phyloP scores from a whole-genome alignment of 53 echinoderm and acorn worm species.

The Echinometra lucunter region DNA sequence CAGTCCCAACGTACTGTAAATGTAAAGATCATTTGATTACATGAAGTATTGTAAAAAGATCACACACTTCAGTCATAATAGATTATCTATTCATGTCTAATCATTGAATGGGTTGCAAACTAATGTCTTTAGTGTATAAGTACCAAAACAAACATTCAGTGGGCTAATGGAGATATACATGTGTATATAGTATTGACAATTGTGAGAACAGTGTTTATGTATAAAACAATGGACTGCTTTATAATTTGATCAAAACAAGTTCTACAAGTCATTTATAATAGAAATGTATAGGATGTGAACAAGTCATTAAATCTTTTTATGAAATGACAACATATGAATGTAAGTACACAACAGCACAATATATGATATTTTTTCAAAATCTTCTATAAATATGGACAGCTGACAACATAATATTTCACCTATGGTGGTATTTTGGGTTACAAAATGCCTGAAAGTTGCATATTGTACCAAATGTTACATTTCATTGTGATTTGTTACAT shows the following conservation, averaged over 20 bases:
- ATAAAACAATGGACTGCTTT: neutral
- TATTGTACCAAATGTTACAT: neutral
- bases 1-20: neutral
- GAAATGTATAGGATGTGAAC: neutral
- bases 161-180: too few species aligned
- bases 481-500: neutral
- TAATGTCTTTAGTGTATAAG: neutral
- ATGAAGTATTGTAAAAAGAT: conserved; percentile 14
- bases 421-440: neutral
- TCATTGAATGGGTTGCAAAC: neutral
- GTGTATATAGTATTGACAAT: neutral
- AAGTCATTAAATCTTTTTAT: too few species aligned
- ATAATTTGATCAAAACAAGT: neutral
- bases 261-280: too few species aligned
- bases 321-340: neutral
- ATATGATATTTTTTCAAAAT: neutral
- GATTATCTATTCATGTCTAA: neutral
- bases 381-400: neutral
- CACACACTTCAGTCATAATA: conserved; percentile 20
- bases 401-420: neutral
- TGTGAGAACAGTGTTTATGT: neutral
- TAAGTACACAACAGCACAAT: neutral
- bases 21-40: neutral
- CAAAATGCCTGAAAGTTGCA: neutral
- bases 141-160: neutral